These are phyloP conservation scores for Drosophila stalkeri DNA, from an alignment of 2,888 invertebrate species.

Conservation along the genomic window DNA sequence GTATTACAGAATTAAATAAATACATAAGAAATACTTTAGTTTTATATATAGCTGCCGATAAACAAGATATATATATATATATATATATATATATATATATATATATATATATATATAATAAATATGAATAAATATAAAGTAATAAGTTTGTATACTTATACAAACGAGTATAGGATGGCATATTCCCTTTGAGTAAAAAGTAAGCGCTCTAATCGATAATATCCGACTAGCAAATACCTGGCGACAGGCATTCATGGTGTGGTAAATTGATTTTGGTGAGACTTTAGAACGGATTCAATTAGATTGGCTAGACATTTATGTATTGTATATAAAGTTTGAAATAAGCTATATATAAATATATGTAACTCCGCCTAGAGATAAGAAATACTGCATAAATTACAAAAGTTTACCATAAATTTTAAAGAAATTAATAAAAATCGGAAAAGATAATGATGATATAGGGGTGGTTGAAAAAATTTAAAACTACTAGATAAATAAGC, in stretches of 20 bases:
- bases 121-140: not conserved
- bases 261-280: not conserved
- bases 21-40: constrained; percentile 7
- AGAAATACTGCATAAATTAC: not conserved
- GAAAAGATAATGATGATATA: not conserved
- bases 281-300: not conserved
- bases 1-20: not conserved
- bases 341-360: not conserved
- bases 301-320: not conserved
- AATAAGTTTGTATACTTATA: not conserved
- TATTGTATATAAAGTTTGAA: not conserved
- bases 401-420: not conserved
- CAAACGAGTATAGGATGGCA: constrained; percentile 19
- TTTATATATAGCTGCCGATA: not conserved
- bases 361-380: not conserved
- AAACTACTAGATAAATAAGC: no score
- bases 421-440: not conserved
- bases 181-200: constrained; percentile 8
- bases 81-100: not conserved
- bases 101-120: not conserved
- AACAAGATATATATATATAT: not conserved
- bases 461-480: not conserved
- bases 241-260: not conserved
- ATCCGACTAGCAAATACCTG: not conserved
- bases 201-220: not conserved